Conservation (phyloP, 2,797 vertebrate genomes). For the Phrynocephalus forsythii region DNA sequence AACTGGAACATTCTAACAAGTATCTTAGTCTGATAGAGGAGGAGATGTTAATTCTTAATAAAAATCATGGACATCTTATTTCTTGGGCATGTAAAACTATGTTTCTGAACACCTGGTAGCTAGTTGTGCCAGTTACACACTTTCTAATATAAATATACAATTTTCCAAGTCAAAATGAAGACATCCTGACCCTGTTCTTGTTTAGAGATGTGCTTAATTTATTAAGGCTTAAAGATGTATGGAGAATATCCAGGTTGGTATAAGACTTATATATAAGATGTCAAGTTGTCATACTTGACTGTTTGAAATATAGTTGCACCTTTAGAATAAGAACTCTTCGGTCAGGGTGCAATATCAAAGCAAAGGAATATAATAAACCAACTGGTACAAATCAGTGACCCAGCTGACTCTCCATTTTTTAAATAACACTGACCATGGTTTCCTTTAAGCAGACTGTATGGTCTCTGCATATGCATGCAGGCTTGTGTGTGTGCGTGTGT, state of each 20-base stretch:
- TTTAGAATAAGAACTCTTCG: background rate
- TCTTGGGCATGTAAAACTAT: background rate
- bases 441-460: background rate
- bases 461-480: too few relatives aligned
- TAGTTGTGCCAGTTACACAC: background rate
- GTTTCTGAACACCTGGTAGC: background rate
- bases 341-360: background rate
- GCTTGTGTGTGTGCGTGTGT: background rate
- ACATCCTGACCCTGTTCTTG: background rate
- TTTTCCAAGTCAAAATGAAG: background rate
- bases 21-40: background rate
- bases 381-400: background rate
- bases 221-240: background rate
- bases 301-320: background rate
- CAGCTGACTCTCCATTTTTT: background rate
- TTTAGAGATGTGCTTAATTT: background rate
- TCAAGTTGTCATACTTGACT: background rate
- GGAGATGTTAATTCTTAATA: background rate
- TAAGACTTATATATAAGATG: too few relatives aligned
- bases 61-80: background rate
- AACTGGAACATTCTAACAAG: background rate
- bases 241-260: background rate
- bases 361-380: background rate
- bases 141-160: background rate
- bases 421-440: background rate